Base-by-base conservation (phyloP, 1,140 invertebrate species). In the Bombyx mandarina region DNA sequence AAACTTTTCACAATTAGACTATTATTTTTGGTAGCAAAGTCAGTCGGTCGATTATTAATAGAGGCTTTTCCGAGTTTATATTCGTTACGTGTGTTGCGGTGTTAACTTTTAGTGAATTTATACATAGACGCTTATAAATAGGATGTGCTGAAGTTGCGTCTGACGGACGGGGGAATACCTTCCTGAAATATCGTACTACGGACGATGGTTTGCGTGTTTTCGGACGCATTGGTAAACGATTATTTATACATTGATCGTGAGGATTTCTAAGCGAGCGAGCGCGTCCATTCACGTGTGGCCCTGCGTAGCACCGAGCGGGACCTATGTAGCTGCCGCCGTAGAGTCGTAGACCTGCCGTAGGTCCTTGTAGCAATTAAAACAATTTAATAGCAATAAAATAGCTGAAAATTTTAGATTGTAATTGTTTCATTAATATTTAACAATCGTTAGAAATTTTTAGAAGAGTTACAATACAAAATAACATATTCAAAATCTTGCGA, bases 1-100 rank as follows among this genome's bases (percentile, higher is more conserved):
- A 86, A 87, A 87, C 81, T 86, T 88, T 86, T 88, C 87, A 84
- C 80, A 89, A 88, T 89, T 89, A 89, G 88, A 89, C 86, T 86
- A 88, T 88, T 89, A 89, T 89, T 89, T 89, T 88, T 86, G 88
- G 88, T 88, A 88, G 82, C 84, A 80, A 87, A 85, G 81, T 85
- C 84, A 87, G 82, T 85, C 82, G 82, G 82, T 85, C 82, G 82
- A 84, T 84, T 87, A 87, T 87, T 87, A 87, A 87, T 87, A 87
- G 84, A 86, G 84, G 84, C 82, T 85, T 87, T 87, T 85, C 82
- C 78, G 79, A 83, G 83, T 84, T 87, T 87, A 87, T 87, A 87
- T 87, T 87, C 82, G 84, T 85, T 86, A 86, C 84, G 82, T 84
- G 79, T 84, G 83, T 86, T 83, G 79, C 79, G 81, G 79, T 85